Evolutionary conservation across 2,797 vertebrate genomes (phyloP), one percentile per base, ranked within the genome.

Genomic region (Oceanodroma leucorhoa): DNA sequence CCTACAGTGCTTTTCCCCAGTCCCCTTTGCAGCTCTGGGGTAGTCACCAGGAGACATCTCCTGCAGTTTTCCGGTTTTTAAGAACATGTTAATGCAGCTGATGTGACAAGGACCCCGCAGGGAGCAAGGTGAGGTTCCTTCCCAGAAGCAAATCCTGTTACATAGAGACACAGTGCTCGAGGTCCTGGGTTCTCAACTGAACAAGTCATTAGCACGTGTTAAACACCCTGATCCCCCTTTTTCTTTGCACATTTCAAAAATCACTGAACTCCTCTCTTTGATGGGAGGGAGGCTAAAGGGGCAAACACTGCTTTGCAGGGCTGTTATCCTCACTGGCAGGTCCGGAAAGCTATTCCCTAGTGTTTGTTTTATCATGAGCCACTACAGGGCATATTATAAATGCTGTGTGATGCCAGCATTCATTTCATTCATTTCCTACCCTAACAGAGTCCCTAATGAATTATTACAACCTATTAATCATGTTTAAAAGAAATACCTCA

Each of bases 391-490:
- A 9, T 67, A 48, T 64, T 77, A 67, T 65, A 93, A 93, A 90
- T 58, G 53, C 45, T 46, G 60, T 78, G 50, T 54, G 60, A 91
- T 77, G 70, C 54, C n/a, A 80, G 27, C 26, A 32, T 80, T 69
- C 5, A 32, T 22, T 61, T 84, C 2, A 73, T 61, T 93, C 9
- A 83, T 83, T 78, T 93, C 32, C 54, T 92, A 83, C 22, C 58
- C 79, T 80, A 81, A 89, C 12, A 48, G 61, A 80, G 61, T 61
- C 71, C 50, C 82, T 61, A 83, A 60, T 62, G 91, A 90, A 93
- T 82, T 19, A 69, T 34, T 84, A 75, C n/a, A 77, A 80, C 43
- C 53, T 67, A 93, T 84, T 94, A 92, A 95, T 86, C 38, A 38
- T 51, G 45, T 14, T 84, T 88, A 60, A 92, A 95, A 95, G 30